These are phyloP conservation scores for Solen grandis DNA, from an alignment of 1,140 invertebrate genomes.

Conservation along the genomic window DNA sequence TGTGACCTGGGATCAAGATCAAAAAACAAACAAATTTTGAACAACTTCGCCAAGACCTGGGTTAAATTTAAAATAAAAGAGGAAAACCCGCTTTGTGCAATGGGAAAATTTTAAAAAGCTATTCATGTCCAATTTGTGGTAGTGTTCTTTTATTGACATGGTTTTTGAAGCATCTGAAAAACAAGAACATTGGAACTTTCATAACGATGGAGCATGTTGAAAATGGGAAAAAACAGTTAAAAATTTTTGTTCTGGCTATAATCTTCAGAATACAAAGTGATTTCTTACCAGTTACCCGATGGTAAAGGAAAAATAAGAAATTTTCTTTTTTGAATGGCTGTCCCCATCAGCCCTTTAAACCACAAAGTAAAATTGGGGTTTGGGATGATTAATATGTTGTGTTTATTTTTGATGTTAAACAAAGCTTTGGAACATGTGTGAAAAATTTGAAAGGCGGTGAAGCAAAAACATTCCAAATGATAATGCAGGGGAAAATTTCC, in stretches of 20 bases:
- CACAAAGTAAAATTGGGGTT: conserved; percentile 39
- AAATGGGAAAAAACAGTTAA: background rate
- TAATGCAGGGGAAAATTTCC: conserved; percentile 36
- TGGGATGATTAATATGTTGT: conserved; percentile 11
- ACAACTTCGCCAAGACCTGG: background rate
- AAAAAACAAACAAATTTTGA: too few species aligned
- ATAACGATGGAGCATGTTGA: background rate
- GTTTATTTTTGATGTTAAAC: background rate
- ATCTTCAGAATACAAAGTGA: conserved; percentile 40
- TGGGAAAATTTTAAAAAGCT: conserved; percentile 14
- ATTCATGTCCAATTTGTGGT: conserved; percentile 23
- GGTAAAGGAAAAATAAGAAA: conserved; percentile 50
- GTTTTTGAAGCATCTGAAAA: conserved; percentile 41
- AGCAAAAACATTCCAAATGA: conserved; percentile 55
- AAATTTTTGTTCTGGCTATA: conserved; percentile 19
- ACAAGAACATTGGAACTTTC: conserved; percentile 23
- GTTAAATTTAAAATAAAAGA: background rate
- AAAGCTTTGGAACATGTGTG: conserved; percentile 46
- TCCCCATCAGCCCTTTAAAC: conserved; percentile 10
- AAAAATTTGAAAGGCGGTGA: conserved; percentile 31
- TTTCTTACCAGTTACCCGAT: conserved; percentile 48
- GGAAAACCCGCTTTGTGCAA: conserved; percentile 20
- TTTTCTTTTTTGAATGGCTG: conserved; percentile 42
- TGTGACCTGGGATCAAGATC: too few species aligned
- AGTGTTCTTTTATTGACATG: conserved; percentile 14